Conservation (phyloP, 2,888 invertebrate genomes). For the Euzophera pinguis region DNA sequence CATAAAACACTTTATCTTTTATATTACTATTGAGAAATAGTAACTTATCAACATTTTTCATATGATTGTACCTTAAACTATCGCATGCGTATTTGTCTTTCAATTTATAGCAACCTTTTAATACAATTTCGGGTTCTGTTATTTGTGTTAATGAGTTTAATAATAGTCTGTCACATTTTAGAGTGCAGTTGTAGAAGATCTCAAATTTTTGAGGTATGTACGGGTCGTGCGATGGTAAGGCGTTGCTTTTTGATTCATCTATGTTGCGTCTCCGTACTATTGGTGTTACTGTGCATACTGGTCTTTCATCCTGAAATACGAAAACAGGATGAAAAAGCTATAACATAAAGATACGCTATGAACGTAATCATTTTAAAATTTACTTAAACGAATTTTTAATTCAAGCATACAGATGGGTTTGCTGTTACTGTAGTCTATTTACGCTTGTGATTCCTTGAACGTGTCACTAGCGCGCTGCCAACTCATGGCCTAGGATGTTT, state of each 20-base stretch:
- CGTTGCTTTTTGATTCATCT: conserved; percentile 22
- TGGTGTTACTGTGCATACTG: conserved; percentile 40
- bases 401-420: too few species aligned
- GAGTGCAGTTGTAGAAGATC: conserved; percentile 50
- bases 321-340: not conserved
- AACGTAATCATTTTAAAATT: too few species aligned
- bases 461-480: too few species aligned
- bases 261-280: conserved; percentile 33
- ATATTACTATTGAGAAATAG: conserved; percentile 52
- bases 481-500: too few species aligned
- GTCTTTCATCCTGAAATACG: conserved; percentile 45
- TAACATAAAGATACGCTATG: too few species aligned
- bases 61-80: conserved; percentile 48
- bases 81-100: conserved; percentile 45
- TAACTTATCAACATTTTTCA: conserved; percentile 60
- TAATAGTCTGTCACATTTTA: conserved; percentile 40
- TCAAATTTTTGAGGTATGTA: conserved; percentile 53
- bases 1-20: conserved; percentile 49
- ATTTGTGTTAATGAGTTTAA: conserved; percentile 53
- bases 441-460: too few species aligned
- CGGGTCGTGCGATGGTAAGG: conserved; percentile 56
- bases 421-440: too few species aligned
- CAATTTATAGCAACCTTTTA: conserved; percentile 46
- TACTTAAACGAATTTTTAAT: too few species aligned
- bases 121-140: conserved; percentile 32